These are phyloP conservation scores for Paralinhomoeus sp. DNA, from an alignment of 2,888 invertebrate genomes.

Conservation along the genomic window DNA sequence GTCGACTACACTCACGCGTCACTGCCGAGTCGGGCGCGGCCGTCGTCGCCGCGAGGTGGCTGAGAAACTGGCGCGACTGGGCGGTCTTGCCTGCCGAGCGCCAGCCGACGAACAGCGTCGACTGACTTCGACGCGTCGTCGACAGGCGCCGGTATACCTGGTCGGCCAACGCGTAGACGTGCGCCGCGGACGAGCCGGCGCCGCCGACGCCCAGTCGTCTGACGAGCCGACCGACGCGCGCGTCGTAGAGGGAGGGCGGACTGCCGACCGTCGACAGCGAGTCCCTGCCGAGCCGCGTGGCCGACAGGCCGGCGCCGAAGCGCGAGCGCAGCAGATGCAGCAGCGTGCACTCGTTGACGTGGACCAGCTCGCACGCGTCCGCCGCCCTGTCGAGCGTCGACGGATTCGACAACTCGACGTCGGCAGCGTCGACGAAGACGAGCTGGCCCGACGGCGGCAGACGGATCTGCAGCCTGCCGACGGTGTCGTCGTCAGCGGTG, in stretches of 20 bases:
- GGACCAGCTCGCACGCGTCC: conserved; percentile 61
- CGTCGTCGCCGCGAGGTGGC: conserved; percentile 57
- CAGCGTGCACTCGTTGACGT: conserved; percentile 76
- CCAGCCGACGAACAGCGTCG: conserved; percentile 64
- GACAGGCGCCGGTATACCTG: conserved; percentile 42
- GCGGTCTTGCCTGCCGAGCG: conserved; percentile 66
- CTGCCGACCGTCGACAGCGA: too few relatives aligned
- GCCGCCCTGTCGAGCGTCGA: conserved; percentile 62
- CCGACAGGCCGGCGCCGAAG: conserved; percentile 59
- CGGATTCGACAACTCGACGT: conserved; percentile 83
- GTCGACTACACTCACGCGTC: too few relatives aligned
- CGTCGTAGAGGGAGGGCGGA: too few relatives aligned
- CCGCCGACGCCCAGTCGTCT: conserved; percentile 80
- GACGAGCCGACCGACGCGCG: conserved; percentile 44
- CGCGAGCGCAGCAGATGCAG: conserved; percentile 74
- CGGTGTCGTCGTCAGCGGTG: conserved; percentile 12
- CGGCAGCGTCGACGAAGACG: conserved; percentile 74
- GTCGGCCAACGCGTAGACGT: conserved; percentile 77
- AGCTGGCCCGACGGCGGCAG: conserved; percentile 58
- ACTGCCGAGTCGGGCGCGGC: conserved; percentile 18
- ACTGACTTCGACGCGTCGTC: conserved; percentile 19
- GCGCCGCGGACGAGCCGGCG: conserved; percentile 83
- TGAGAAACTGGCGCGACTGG: conserved; percentile 61
- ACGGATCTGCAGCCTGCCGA: conserved; percentile 44
- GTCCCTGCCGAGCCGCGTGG: conserved; percentile 54